Percentiles rank a stretch among this genome's conserved stretches.
Conservation (phyloP, 2,113 vertebrate species). For the Gambusia affinis region DNA sequence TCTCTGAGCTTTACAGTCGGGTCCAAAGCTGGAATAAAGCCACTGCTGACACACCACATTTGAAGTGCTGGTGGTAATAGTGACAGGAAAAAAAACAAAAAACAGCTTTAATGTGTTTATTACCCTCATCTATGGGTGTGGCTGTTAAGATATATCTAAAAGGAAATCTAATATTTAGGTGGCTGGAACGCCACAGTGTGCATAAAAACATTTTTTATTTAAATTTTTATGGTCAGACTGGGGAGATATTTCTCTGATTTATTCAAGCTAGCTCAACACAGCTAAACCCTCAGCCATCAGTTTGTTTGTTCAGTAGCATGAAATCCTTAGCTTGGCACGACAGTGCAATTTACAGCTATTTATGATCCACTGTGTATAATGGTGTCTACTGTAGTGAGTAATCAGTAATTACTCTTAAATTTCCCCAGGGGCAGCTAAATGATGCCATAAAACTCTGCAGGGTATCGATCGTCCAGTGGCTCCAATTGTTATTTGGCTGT, state of each 20-base stretch:
- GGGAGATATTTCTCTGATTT: neutral
- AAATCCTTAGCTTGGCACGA: conserved; percentile 2
- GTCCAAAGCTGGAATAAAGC: neutral
- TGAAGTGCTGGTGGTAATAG: neutral
- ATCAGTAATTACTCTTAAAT: conserved; percentile 42
- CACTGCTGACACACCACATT: neutral
- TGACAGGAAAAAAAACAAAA: neutral
- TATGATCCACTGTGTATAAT: conserved; percentile 16
- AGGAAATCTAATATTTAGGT: neutral
- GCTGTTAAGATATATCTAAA: neutral
- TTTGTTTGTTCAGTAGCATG: conserved; percentile 21
- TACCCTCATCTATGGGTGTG: neutral
- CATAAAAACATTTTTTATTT: neutral
- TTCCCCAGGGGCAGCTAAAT: conserved; percentile 16
- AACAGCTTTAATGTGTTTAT: conserved; percentile 7
- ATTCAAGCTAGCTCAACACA: neutral
- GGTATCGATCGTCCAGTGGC: conserved; percentile 10
- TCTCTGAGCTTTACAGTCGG: too few species aligned
- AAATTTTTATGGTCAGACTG: too few species aligned
- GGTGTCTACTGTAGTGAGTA: conserved; percentile 18
- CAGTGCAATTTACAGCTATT: conserved; percentile 19
- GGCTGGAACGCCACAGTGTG: neutral
- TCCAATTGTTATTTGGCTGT: conserved; percentile 30
- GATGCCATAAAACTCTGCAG: conserved; percentile 28
- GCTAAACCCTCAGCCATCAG: neutral